A percentile compares a stretch with the other conserved stretches of the same genome.
phyloP scores from a whole-genome alignment of 2,113 vertebrate genomes.

The Pyxicephalus adspersus region DNA sequence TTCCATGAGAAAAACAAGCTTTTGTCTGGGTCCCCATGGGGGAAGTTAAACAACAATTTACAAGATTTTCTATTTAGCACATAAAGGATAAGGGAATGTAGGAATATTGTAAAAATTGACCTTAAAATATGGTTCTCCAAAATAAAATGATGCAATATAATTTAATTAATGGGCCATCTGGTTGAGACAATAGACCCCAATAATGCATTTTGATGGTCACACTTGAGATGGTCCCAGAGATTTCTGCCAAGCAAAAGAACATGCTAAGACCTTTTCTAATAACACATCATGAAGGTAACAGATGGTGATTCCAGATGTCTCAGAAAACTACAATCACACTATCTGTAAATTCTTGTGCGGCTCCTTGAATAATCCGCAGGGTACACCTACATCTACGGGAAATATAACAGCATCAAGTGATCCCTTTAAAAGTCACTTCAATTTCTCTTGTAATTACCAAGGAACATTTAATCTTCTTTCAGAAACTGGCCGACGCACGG shows the following conservation, averaged over 20 bases:
- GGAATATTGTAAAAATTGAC: neutral
- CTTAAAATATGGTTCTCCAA: constrained; percentile 48
- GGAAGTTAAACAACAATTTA: no score
- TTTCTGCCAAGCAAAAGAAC: constrained; percentile 2
- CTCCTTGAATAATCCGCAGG: constrained; percentile 53
- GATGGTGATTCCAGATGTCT: constrained; percentile 49
- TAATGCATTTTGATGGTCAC: constrained; percentile 51
- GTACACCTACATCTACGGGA: constrained; percentile 40
- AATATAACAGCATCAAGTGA: constrained; percentile 42
- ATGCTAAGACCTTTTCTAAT: constrained; percentile 39
- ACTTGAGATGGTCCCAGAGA: constrained; percentile 44
- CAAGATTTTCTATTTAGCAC: no score
- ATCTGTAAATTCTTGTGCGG: constrained; percentile 42
- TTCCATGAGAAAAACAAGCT: no score
- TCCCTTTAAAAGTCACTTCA: constrained; percentile 27
- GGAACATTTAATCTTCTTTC: constrained; percentile 21
- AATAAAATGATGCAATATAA: constrained; percentile 57
- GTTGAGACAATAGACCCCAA: constrained; percentile 52
- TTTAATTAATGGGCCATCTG: constrained; percentile 62
- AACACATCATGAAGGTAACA: constrained; percentile 53
- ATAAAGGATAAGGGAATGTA: no score
- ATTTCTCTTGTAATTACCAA: constrained; percentile 35
- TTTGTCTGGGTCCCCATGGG: no score
- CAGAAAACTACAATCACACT: constrained; percentile 47
- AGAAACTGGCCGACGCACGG: constrained; percentile 7